Evolutionary conservation across 2,113 vertebrate genomes (phyloP), one percentile per base, ranked within the genome.

Genomic region (Mobula hypostoma): DNA sequence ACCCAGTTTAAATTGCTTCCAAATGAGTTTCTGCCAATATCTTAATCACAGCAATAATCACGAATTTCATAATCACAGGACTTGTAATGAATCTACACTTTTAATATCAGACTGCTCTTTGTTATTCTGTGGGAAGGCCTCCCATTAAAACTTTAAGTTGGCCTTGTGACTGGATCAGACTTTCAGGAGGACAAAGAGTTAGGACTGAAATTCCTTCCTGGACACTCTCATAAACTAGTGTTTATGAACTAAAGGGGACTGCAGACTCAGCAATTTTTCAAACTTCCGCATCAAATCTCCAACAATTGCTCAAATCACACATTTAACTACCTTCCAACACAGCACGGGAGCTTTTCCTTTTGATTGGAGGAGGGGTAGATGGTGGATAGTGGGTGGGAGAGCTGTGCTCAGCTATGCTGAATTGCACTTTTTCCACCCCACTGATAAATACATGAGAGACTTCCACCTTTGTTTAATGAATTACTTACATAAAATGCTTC

Each of bases 121-220:
- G 36, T 74, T 93, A 76, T 56, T 19, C 21, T 56, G 7, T 74
- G 70, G 40, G 19, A 56, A 56, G 24, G 63, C 21, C 61, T 70
- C 15, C 2, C 68, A 15, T 32, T 90, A 12, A 72, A 92, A 66
- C 6, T 36, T 36, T 15, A 56, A 93, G 70, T 74, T 56, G 70
- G 70, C 40, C 70, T 93, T 56, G 68, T 76, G 70, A 93, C 70
- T 93, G 91, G 5, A 74, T 93, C 68, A 93, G 68, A 72, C 9
- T 74, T 93, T 92, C 40, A 12, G 72, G 29, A 93, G 68, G 91
- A 56, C 36, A 93, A 93, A 93, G 91, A 48, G 91, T 74, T 76
- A 36, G 91, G 24, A 93, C 56, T 56, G 12, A 91, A 93, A 93
- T 12, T 5, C 68, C 40, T 74, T 56, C 9, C 15, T 74, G 36